Evolutionary conservation across 2,113 vertebrate species (phyloP).

Genomic region (Dicrurus megarhynchus): DNA sequence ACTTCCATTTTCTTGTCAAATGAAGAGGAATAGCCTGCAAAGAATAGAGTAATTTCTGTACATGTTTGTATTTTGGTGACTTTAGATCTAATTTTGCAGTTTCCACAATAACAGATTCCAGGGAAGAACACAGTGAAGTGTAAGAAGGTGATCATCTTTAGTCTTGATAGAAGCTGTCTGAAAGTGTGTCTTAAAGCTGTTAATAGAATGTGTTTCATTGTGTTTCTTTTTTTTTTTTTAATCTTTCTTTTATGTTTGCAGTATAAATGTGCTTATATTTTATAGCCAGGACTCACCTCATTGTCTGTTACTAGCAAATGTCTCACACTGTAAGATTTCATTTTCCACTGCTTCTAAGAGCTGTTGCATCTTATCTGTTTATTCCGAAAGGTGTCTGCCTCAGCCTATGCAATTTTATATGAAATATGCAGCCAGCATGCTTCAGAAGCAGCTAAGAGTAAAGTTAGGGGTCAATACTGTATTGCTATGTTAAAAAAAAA

Average conservation of each 20-base stretch:
- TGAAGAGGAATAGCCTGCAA: neutral
- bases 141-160: neutral
- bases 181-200: neutral
- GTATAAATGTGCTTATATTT: neutral
- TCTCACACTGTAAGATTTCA: neutral
- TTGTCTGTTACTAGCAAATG: neutral
- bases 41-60: neutral
- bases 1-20: slow-evolving; percentile 2
- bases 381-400: neutral
- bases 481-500: neutral
- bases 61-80: neutral
- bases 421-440: neutral
- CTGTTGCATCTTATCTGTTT: neutral
- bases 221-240: neutral
- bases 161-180: neutral
- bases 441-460: neutral
- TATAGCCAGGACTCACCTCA: neutral
- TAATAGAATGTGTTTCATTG: neutral
- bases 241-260: neutral
- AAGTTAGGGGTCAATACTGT: neutral
- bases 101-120: neutral
- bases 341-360: neutral
- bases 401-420: neutral
- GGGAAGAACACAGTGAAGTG: neutral
- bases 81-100: neutral